A percentile compares a stretch with the other conserved stretches of the same genome.
These are phyloP conservation scores for Dascillus cervinus DNA, from an alignment of 2,888 invertebrate genomes.

Conservation along the genomic window DNA sequence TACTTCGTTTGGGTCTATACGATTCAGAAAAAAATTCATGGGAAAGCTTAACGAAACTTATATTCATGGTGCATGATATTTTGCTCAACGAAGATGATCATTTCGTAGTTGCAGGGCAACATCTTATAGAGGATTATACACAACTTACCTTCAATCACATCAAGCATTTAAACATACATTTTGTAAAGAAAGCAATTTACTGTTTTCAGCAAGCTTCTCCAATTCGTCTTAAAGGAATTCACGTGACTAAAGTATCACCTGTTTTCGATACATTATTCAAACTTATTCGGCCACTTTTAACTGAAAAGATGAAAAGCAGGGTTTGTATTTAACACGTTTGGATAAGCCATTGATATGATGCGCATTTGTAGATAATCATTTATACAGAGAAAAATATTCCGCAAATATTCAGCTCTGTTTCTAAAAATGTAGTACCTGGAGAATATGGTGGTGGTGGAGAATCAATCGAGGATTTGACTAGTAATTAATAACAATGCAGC, in stretches of 20 bases:
- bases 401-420: too few species aligned
- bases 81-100: conserved; percentile 54
- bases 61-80: conserved; percentile 51
- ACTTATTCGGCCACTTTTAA: conserved; percentile 51
- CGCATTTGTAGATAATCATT: conserved; percentile 44
- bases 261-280: conserved; percentile 52
- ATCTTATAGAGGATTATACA: conserved; percentile 50
- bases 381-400: conserved; percentile 43
- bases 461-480: conserved; percentile 44
- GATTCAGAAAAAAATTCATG: background rate
- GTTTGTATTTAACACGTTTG: conserved; percentile 41
- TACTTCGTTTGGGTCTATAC: background rate
- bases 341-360: background rate
- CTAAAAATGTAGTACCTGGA: conserved; percentile 51
- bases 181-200: conserved; percentile 46
- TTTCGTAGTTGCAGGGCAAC: conserved; percentile 45
- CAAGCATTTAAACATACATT: conserved; percentile 43
- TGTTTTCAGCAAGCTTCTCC: conserved; percentile 51
- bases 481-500: conserved; percentile 32
- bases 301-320: conserved; percentile 53
- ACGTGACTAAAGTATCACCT: conserved; percentile 48
- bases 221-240: conserved; percentile 48
- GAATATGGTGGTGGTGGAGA: conserved; percentile 61
- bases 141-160: conserved; percentile 46
- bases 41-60: conserved; percentile 39